A percentile compares a stretch with the other conserved stretches of the same genome.
These are phyloP conservation scores for Ormyrus rosae DNA, from an alignment of 2,888 invertebrate species.

Conservation along the genomic window DNA sequence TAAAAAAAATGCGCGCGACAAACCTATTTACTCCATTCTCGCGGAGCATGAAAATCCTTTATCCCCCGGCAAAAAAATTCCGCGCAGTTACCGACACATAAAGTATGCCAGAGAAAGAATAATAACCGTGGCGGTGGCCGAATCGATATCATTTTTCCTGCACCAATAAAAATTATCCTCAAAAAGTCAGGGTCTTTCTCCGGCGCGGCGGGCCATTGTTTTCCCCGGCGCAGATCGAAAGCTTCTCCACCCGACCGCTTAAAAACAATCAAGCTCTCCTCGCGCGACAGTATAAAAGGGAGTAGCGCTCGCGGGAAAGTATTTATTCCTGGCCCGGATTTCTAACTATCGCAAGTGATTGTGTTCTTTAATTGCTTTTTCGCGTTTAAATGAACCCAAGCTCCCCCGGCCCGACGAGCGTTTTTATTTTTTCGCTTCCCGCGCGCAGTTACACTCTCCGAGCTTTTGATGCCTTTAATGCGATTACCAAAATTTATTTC, in stretches of 20 bases:
- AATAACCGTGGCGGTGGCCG: too few species aligned
- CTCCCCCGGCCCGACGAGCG: background rate
- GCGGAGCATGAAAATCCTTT: too few species aligned
- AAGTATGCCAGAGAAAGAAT: too few species aligned
- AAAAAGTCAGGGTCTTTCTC: too few species aligned
- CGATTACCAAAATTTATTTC: slow-evolving; percentile 33
- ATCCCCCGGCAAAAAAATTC: too few species aligned
- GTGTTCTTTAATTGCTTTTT: slow-evolving; percentile 40
- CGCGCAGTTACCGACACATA: too few species aligned
- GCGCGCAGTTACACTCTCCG: slow-evolving; percentile 9
- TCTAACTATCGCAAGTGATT: slow-evolving; percentile 25
- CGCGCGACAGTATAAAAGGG: background rate
- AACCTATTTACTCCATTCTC: too few species aligned
- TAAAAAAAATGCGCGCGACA: too few species aligned
- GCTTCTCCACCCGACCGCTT: background rate
- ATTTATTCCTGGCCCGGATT: slow-evolving; percentile 20
- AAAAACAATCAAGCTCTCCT: slow-evolving; percentile 32
- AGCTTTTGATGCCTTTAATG: slow-evolving; percentile 29
- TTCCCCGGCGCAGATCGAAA: background rate
- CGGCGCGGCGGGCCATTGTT: background rate
- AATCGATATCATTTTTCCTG: too few species aligned
- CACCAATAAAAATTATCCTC: too few species aligned
- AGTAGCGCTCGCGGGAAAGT: background rate
- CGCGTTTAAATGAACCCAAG: slow-evolving; percentile 23
- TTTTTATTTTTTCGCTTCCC: background rate